A percentile compares a stretch with the other conserved stretches of the same genome.
Evolutionary conservation across 2,888 invertebrate genomes (phyloP).

Genomic region (Lampropteryx suffumata): DNA sequence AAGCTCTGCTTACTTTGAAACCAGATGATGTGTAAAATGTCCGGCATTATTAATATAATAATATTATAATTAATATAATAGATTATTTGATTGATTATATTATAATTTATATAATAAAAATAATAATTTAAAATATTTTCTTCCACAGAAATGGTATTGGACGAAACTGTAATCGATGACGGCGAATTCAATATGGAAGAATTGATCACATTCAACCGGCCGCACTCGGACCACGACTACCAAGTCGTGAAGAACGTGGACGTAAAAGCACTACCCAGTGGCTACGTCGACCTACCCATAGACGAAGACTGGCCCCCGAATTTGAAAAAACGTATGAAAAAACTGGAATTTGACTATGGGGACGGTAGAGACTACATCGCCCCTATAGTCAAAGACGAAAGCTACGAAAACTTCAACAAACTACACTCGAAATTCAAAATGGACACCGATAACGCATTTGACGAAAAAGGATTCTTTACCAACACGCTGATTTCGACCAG

Average conservation of each 20-base stretch:
- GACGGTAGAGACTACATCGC: slow-evolving; percentile 68
- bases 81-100: too few relatives aligned
- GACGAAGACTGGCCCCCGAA: slow-evolving; percentile 85
- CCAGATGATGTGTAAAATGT: too few relatives aligned
- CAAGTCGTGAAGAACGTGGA: slow-evolving; percentile 66
- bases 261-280: slow-evolving; percentile 54
- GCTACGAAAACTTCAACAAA: slow-evolving; percentile 63
- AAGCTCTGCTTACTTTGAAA: too few relatives aligned
- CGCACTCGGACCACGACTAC: slow-evolving; percentile 77
- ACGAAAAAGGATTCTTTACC: slow-evolving; percentile 51
- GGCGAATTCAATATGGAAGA: slow-evolving; percentile 85
- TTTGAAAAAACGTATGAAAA: slow-evolving; percentile 74
- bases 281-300: slow-evolving; percentile 82
- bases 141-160: slow-evolving; percentile 65
- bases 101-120: too few relatives aligned
- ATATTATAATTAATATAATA: too few relatives aligned
- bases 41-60: too few relatives aligned
- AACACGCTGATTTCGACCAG: slow-evolving; percentile 66
- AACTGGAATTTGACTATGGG: slow-evolving; percentile 67
- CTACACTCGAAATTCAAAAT: slow-evolving; percentile 50
- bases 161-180: slow-evolving; percentile 80
- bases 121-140: too few relatives aligned
- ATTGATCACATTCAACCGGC: slow-evolving; percentile 80
- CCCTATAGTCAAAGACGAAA: slow-evolving; percentile 70
- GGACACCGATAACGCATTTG: slow-evolving; percentile 44